phyloP scores from a whole-genome alignment of 2,797 vertebrate genomes.

The Pseudomugil tenellus region DNA sequence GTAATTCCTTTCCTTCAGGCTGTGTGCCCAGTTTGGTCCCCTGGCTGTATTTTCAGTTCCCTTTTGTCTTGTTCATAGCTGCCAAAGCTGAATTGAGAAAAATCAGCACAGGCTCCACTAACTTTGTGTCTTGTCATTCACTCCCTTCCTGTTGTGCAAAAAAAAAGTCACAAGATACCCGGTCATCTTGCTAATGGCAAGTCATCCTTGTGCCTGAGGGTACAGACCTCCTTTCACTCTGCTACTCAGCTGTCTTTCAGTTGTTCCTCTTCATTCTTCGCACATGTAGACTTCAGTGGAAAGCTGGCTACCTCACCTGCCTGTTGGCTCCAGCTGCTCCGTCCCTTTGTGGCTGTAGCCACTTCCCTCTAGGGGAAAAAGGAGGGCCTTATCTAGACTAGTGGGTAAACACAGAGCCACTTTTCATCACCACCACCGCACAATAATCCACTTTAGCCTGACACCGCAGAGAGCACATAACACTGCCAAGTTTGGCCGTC shows the following conservation, averaged over 20 bases:
- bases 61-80: slow-evolving; percentile 42
- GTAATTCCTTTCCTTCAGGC: slow-evolving; percentile 51
- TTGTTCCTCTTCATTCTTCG: background rate
- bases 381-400: slow-evolving; percentile 75
- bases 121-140: slow-evolving; percentile 54
- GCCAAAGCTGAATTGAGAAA: slow-evolving; percentile 33
- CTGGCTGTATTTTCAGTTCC: slow-evolving; percentile 47
- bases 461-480: slow-evolving; percentile 15
- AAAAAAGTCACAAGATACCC: slow-evolving; percentile 73
- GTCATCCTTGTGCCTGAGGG: slow-evolving; percentile 43
- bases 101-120: slow-evolving; percentile 39
- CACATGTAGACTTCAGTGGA: slow-evolving; percentile 12
- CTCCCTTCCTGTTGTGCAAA: slow-evolving; percentile 51
- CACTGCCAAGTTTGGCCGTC: slow-evolving; percentile 45
- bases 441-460: slow-evolving; percentile 34
- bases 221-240: slow-evolving; percentile 12
- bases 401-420: slow-evolving; percentile 71
- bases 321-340: slow-evolving; percentile 16
- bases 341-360: slow-evolving; percentile 33
- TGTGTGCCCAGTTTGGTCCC: slow-evolving; percentile 39
- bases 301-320: slow-evolving; percentile 32
- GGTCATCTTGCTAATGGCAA: slow-evolving; percentile 45
- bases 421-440: slow-evolving; percentile 68
- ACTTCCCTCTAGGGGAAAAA: slow-evolving; percentile 69
- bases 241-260: slow-evolving; percentile 3